Evolutionary conservation across 2,797 vertebrate species (phyloP), one percentile per base, ranked within the genome.

Genomic region (Notoglanidium macrostoma): DNA sequence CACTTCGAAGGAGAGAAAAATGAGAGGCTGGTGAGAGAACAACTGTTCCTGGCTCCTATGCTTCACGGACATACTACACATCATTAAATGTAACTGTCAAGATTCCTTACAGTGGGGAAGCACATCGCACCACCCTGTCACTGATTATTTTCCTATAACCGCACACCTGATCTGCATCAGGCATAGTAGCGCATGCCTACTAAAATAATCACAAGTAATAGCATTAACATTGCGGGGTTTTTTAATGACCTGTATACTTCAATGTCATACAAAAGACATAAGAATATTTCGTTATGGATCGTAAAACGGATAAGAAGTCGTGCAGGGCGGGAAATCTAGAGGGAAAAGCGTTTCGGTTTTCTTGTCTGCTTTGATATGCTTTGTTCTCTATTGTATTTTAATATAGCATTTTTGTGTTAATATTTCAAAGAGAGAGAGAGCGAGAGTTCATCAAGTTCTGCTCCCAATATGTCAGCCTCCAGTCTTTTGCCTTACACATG

Each of bases 391-490:
- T 14, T 21, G 76, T 10, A 35, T 11, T 21, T 9, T 32, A 29
- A 5, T 44, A 26, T 3, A 2, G 0, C 10, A 29, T 55, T n/a
- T 78, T 78, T 11, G 15, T 55, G 11, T 17, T 81, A n/a, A 26
- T 51, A 54, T 59, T 79, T 59, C 14, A 57, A 17, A 77, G 54
- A 40, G 32, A 59, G 1, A 40, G 29, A 44, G 49, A 29, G 19
- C 4, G 40, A 76, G 5, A 55, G n/a, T n/a, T 49, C 12, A 54
- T 51, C 29, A 49, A 54, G 68, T 72, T 76, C 55, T 65, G 57
- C 23, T 74, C 80, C 80, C 80, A 87, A 83, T 83, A 83, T 83
- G 68, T 82, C 86, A 74, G 80, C 57, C 80, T 76, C 70, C 57
- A 67, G 57, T n/a, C 46, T 76, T 44, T 76, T 40, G 70, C 46